A percentile compares a stretch with the other conserved stretches of the same genome.
These are phyloP conservation scores for Octomys mimax DNA, from an alignment of 2,797 vertebrate genomes.

Conservation along the genomic window DNA sequence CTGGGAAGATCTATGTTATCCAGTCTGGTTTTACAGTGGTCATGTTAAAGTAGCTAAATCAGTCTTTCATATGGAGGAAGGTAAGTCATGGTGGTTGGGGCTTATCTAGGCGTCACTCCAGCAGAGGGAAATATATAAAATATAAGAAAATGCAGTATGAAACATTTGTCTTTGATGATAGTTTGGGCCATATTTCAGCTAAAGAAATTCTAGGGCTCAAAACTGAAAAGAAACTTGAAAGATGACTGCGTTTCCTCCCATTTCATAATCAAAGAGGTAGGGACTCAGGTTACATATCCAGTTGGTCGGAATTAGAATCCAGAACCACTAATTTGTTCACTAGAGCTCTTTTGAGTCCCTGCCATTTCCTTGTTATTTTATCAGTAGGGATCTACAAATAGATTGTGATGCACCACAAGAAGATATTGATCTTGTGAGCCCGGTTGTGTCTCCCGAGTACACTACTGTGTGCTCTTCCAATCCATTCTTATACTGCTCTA, in stretches of 20 bases:
- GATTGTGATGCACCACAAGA: neutral
- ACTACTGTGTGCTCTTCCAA: neutral
- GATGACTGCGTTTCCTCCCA: neutral
- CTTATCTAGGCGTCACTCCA: neutral
- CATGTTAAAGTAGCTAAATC: neutral
- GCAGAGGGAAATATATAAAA: neutral
- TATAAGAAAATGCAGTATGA: neutral
- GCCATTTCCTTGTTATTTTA: neutral
- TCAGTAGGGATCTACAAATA: neutral
- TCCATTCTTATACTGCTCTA: neutral
- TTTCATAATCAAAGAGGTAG: neutral
- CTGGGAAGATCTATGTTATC: neutral
- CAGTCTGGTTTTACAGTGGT: constrained; percentile 39
- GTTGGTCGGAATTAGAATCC: neutral
- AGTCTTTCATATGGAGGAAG: neutral
- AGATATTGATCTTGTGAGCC: too few species aligned
- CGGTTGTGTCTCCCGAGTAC: neutral
- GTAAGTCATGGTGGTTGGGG: neutral
- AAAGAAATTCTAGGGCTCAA: neutral
- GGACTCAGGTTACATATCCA: neutral
- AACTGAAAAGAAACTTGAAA: constrained; percentile 46
- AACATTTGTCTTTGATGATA: neutral
- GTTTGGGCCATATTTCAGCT: neutral
- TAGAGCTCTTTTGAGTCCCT: neutral
- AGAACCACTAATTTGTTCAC: neutral